Percentiles rank a stretch among this genome's conserved stretches.
Conservation (phyloP, 2,888 invertebrate genomes). For the Napeogenes sylphis region DNA sequence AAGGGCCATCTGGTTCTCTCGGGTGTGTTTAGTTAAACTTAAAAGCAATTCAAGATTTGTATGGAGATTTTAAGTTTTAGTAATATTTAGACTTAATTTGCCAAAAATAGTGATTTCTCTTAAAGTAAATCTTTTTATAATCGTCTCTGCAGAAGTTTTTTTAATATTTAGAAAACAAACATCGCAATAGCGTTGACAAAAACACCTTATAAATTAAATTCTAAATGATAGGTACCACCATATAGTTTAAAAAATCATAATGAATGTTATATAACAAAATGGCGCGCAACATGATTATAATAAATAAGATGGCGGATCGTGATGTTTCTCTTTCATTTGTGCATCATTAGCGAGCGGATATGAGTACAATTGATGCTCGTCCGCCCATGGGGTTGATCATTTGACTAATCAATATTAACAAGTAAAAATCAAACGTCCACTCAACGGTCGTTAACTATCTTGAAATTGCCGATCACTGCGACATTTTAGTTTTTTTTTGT, state of each 20-base stretch:
- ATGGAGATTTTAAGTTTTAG: neutral
- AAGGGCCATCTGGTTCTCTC: conserved; percentile 31
- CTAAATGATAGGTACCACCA: too few species aligned
- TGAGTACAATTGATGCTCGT: conserved; percentile 44
- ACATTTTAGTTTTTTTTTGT: too few species aligned
- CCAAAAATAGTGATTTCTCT: too few species aligned
- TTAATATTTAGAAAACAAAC: too few species aligned
- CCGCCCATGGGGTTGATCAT: conserved; percentile 45
- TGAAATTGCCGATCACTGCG: too few species aligned
- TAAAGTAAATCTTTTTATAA: too few species aligned
- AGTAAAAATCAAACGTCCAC: conserved; percentile 47
- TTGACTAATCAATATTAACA: conserved; percentile 57
- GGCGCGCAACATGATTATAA: conserved; percentile 14
- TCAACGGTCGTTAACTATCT: conserved; percentile 17
- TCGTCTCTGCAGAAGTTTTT: too few species aligned
- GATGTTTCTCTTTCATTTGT: conserved; percentile 35
- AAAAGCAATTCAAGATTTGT: neutral
- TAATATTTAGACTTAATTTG: neutral
- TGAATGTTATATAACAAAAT: conserved; percentile 10
- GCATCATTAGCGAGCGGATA: conserved; percentile 46
- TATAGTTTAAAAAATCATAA: too few species aligned
- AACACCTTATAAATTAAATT: too few species aligned
- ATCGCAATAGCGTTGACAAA: too few species aligned
- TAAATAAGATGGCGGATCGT: conserved; percentile 14
- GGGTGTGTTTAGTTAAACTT: conserved; percentile 22